A percentile compares a stretch with the other conserved stretches of the same genome.
Conservation (phyloP, 1,140 invertebrate genomes). For the Dendroctonus valens region DNA sequence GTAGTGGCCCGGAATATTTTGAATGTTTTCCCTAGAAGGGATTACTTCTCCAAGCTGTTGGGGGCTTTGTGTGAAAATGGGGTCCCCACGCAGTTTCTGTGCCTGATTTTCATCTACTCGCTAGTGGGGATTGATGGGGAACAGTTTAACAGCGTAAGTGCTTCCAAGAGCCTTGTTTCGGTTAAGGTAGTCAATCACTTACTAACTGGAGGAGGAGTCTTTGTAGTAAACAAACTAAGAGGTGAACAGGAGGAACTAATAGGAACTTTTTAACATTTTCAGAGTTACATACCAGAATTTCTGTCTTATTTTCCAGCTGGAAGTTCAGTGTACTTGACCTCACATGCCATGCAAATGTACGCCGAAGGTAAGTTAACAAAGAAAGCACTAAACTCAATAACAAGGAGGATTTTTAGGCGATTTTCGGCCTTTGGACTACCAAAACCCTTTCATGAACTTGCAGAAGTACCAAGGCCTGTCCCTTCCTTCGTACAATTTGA, state of each 20-base stretch:
- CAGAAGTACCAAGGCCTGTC: slow-evolving; percentile 40
- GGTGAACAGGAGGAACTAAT: neutral
- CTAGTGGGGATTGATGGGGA: slow-evolving; percentile 55
- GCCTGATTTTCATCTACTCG: slow-evolving; percentile 58
- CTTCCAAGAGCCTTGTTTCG: neutral
- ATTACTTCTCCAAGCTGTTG: slow-evolving; percentile 34
- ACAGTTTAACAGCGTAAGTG: slow-evolving; percentile 53
- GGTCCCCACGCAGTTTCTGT: slow-evolving; percentile 52
- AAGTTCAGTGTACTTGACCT: slow-evolving; percentile 53
- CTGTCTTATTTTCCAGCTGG: slow-evolving; percentile 56
- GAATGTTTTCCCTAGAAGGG: slow-evolving; percentile 41
- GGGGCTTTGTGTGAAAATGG: slow-evolving; percentile 51
- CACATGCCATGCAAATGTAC: slow-evolving; percentile 54
- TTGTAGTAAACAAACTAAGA: neutral
- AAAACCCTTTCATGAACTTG: slow-evolving; percentile 27
- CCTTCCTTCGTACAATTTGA: slow-evolving; percentile 61
- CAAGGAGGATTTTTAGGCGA: slow-evolving; percentile 33
- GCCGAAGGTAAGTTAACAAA: slow-evolving; percentile 32
- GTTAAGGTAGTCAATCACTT: neutral
- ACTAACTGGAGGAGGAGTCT: neutral
- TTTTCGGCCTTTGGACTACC: slow-evolving; percentile 35
- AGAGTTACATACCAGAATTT: slow-evolving; percentile 51
- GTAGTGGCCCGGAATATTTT: slow-evolving; percentile 34
- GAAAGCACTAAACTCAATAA: neutral
- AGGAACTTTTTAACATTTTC: slow-evolving; percentile 29